phyloP scores from a whole-genome alignment of 2,888 invertebrate species.

The Teleogryllus oceanicus region DNA sequence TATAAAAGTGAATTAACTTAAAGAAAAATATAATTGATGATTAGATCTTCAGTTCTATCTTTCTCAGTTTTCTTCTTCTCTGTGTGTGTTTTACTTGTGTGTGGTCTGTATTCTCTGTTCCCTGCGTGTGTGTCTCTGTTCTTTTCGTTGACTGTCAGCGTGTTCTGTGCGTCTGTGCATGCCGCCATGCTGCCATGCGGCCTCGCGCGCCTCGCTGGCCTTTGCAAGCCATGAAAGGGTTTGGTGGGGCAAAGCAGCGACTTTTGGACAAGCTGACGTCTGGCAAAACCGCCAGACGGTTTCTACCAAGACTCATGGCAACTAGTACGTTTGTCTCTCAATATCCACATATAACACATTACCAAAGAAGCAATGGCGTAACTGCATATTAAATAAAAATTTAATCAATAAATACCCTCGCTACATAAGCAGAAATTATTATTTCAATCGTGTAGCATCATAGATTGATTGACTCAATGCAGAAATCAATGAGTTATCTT shows the following conservation, averaged over 20 bases:
- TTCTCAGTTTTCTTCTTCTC: not conserved
- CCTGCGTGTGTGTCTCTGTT: slow-evolving; percentile 12
- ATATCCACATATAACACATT: not conserved
- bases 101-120: not conserved
- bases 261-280: not conserved
- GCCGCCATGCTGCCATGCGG: slow-evolving; percentile 32
- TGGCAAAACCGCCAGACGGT: slow-evolving; percentile 1
- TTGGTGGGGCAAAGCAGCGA: slow-evolving; percentile 28
- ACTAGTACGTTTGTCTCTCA: not conserved
- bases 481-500: too few relatives aligned
- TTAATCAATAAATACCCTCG: too few relatives aligned
- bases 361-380: not conserved
- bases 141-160: slow-evolving; percentile 23
- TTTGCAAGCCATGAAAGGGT: slow-evolving; percentile 33
- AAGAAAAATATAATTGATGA: too few relatives aligned
- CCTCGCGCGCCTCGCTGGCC: slow-evolving; percentile 24
- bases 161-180: slow-evolving; percentile 33
- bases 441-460: too few relatives aligned
- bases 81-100: not conserved
- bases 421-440: too few relatives aligned
- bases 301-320: slow-evolving; percentile 7
- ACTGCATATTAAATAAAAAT: not conserved
- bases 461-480: too few relatives aligned
- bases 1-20: too few relatives aligned
- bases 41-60: not conserved